Conservation (phyloP, 2,797 vertebrate species). For the Lutjanus campechanus region DNA sequence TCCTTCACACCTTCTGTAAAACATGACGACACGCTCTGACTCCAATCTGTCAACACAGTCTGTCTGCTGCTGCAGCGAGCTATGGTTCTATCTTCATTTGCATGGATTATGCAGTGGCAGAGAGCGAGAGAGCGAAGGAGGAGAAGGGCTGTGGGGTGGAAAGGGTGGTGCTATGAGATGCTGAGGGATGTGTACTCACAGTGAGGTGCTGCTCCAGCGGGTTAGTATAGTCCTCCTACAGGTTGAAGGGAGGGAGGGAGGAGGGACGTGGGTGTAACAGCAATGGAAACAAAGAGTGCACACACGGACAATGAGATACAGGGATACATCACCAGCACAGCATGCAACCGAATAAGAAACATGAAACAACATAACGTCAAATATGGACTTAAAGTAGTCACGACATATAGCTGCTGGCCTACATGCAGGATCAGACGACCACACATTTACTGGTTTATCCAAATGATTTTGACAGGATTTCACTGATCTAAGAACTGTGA, state of each 20-base stretch:
- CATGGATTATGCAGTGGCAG: constrained; percentile 41
- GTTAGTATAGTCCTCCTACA: constrained; percentile 93
- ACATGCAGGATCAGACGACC: neutral
- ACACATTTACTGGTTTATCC: constrained; percentile 3
- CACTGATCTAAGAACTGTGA: neutral
- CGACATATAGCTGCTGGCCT: neutral
- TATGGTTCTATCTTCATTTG: constrained; percentile 44
- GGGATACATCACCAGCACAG: constrained; percentile 75
- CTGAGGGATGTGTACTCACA: constrained; percentile 89
- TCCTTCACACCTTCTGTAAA: constrained; percentile 27
- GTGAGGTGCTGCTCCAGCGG: constrained; percentile 95
- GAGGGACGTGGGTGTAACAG: constrained; percentile 71
- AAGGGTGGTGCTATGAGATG: constrained; percentile 57
- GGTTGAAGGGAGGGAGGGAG: constrained; percentile 67
- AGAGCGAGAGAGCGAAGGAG: constrained; percentile 34
- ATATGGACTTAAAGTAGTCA: constrained; percentile 25
- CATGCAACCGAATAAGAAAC: constrained; percentile 64
- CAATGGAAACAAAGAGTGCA: constrained; percentile 80
- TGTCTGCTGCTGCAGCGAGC: constrained; percentile 66
- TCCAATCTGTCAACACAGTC: constrained; percentile 48
- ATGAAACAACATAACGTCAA: constrained; percentile 43
- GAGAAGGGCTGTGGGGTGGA: constrained; percentile 34
- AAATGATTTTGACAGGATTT: neutral
- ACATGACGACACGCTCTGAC: constrained; percentile 16
- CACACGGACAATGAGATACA: constrained; percentile 75